Evolutionary conservation across 2,888 invertebrate genomes (phyloP).

Genomic region (Pelosia muscerda): DNA sequence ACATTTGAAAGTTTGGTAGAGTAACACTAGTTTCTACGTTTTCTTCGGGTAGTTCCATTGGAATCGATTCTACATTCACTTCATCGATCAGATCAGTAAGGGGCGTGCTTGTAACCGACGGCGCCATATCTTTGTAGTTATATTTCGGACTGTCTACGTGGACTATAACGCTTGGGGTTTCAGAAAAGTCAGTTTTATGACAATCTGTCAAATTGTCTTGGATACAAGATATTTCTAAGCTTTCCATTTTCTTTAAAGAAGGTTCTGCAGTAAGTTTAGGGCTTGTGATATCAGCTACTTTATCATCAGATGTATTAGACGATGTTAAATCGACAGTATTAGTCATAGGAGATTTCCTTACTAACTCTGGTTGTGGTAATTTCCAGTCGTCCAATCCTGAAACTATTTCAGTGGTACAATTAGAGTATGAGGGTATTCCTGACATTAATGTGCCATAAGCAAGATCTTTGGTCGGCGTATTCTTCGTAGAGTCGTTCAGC

Average conservation of each 20-base stretch:
- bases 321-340: slow-evolving; percentile 62
- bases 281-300: slow-evolving; percentile 50
- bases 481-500: slow-evolving; percentile 71
- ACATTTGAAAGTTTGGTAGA: slow-evolving; percentile 68
- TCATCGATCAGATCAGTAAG: slow-evolving; percentile 51
- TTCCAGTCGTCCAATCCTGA: slow-evolving; percentile 76
- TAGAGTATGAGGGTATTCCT: slow-evolving; percentile 75
- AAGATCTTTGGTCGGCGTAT: slow-evolving; percentile 75
- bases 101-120: slow-evolving; percentile 78
- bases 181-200: slow-evolving; percentile 48
- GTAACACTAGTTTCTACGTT: slow-evolving; percentile 46
- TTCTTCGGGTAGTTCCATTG: slow-evolving; percentile 60
- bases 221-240: slow-evolving; percentile 75
- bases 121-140: slow-evolving; percentile 67
- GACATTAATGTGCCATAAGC: slow-evolving; percentile 78
- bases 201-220: slow-evolving; percentile 63
- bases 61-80: slow-evolving; percentile 56
- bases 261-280: slow-evolving; percentile 64
- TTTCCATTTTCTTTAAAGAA: slow-evolving; percentile 73
- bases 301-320: slow-evolving; percentile 53
- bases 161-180: slow-evolving; percentile 44
- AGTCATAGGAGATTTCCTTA: slow-evolving; percentile 69
- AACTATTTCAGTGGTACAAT: slow-evolving; percentile 73
- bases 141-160: slow-evolving; percentile 64
- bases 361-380: slow-evolving; percentile 72